These are phyloP conservation scores for Echinops telfairi DNA, from an alignment of 2,113 vertebrate species.

Conservation along the genomic window DNA sequence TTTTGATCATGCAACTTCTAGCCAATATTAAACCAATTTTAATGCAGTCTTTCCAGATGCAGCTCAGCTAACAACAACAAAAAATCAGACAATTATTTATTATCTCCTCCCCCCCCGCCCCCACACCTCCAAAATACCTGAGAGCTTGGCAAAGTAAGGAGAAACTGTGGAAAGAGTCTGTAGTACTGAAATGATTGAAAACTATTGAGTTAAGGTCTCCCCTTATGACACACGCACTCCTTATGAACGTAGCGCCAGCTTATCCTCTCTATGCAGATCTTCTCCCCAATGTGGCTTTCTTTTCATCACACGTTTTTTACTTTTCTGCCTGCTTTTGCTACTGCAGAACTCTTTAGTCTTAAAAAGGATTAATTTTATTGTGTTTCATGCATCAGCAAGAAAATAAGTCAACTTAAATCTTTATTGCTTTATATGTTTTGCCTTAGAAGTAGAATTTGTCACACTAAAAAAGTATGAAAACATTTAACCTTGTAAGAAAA, in stretches of 20 bases:
- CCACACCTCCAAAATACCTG: background rate
- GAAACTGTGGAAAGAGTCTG: conserved; percentile 26
- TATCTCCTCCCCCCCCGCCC: too few relatives aligned
- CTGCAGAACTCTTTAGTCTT: conserved; percentile 50
- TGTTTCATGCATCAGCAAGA: conserved; percentile 66
- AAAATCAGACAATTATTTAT: too few relatives aligned
- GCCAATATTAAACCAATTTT: background rate
- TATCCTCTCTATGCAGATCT: conserved; percentile 45
- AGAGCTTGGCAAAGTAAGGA: conserved; percentile 46
- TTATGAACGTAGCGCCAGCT: background rate
- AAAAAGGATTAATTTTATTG: conserved; percentile 63
- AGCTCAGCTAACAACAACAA: too few relatives aligned
- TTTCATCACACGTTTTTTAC: conserved; percentile 46
- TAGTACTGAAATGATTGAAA: conserved; percentile 44
- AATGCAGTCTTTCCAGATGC: conserved; percentile 25
- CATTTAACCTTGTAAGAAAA: conserved; percentile 46
- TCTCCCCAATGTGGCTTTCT: conserved; percentile 29
- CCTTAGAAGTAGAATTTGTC: conserved; percentile 63
- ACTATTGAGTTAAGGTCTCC: conserved; percentile 21
- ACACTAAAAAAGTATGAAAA: conserved; percentile 12
- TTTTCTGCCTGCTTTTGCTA: conserved; percentile 33
- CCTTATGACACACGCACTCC: too few relatives aligned
- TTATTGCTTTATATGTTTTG: conserved; percentile 67
- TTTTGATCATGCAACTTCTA: background rate
- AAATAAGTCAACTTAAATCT: conserved; percentile 70